Conservation (phyloP, 2,797 vertebrate species). For the Cyclopterus lumpus region DNA sequence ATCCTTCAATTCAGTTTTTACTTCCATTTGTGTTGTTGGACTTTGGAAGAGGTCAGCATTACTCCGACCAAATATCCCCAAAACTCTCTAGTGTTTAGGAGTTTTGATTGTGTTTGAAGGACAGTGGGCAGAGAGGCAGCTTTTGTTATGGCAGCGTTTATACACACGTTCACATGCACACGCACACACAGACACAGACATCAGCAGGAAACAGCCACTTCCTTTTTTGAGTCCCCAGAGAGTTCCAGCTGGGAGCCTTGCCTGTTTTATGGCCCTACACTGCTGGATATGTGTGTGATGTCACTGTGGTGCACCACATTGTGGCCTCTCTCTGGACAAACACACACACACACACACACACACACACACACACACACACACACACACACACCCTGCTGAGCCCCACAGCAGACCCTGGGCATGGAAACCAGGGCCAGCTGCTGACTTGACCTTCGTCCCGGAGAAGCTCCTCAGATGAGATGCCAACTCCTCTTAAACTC, state of each 20-base stretch:
- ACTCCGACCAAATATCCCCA: conserved; percentile 22
- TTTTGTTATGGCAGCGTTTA: conserved; percentile 68
- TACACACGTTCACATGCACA: conserved; percentile 67
- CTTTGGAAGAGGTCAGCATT: conserved; percentile 20
- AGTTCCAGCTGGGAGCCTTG: conserved; percentile 50
- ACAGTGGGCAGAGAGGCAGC: conserved; percentile 50
- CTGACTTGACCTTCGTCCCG: conserved; percentile 56
- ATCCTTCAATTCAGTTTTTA: conserved; percentile 12
- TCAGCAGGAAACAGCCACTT: conserved; percentile 84
- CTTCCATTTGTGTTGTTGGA: conserved; percentile 33
- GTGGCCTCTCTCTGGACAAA: conserved; percentile 30
- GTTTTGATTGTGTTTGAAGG: conserved; percentile 48
- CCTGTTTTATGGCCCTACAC: conserved; percentile 48
- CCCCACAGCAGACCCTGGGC: conserved; percentile 33
- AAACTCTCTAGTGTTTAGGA: neutral
- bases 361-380: conserved; percentile 20
- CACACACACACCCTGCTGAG: conserved; percentile 18
- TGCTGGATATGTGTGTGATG: conserved; percentile 59
- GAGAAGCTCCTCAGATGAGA: conserved; percentile 64
- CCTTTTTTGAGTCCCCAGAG: conserved; percentile 63
- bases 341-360: conserved; percentile 16
- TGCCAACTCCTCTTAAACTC: conserved; percentile 65
- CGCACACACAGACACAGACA: conserved; percentile 59
- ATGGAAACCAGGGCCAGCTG: conserved; percentile 59
- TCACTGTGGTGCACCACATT: conserved; percentile 56